These are phyloP conservation scores for Gallinago paraguaiae DNA, from an alignment of 2,113 vertebrate genomes.

Conservation along the genomic window DNA sequence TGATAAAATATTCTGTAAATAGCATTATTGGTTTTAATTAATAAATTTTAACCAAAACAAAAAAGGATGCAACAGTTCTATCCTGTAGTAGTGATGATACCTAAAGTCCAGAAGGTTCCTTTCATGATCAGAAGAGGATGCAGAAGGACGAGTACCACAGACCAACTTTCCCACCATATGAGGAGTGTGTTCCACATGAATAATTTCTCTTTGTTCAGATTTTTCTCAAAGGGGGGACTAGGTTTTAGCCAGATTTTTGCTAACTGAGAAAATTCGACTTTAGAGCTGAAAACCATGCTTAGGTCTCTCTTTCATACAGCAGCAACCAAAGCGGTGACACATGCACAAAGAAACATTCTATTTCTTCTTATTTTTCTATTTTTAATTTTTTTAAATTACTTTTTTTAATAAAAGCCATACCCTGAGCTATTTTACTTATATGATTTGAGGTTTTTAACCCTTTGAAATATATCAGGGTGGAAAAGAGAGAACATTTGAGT, in stretches of 20 bases:
- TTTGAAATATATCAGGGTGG: neutral
- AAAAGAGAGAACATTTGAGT: neutral
- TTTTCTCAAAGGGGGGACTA: neutral
- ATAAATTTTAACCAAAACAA: neutral
- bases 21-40: neutral
- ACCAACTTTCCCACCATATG: neutral
- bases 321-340: neutral
- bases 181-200: neutral
- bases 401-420: slow-evolving; percentile 20
- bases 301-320: neutral
- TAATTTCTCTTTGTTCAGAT: neutral
- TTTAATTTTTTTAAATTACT: neutral
- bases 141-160: neutral
- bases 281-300: neutral
- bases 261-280: neutral
- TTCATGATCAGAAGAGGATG: neutral
- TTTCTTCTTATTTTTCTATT: neutral
- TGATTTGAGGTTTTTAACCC: slow-evolving; percentile 19
- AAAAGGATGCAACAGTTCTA: neutral
- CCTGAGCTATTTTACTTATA: slow-evolving; percentile 11
- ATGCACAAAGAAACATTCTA: neutral
- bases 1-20: neutral
- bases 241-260: neutral
- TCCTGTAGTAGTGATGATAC: neutral
- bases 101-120: neutral